Evolutionary conservation across 2,113 vertebrate species (phyloP), one percentile per base, ranked within the genome.

Genomic region (Silurus glanis): DNA sequence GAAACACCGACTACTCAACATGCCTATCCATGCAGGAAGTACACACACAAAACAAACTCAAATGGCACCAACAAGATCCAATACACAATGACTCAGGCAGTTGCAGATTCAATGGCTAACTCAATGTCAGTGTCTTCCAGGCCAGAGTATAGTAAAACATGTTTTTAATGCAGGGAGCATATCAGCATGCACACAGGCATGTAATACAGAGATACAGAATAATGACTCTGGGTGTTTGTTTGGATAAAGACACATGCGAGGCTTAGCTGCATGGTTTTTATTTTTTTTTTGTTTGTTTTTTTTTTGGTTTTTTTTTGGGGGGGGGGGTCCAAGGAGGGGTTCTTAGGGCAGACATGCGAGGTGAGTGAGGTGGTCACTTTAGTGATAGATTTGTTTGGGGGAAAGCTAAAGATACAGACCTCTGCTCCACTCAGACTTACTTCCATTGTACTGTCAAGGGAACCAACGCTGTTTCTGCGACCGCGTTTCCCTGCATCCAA

Each of bases 401-500:
- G 85, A 86, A 90, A 90, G 82, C 89, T 90, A 90, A 90, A 90
- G 89, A 90, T 90, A 90, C 89, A 90, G 89, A 90, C 89, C 89
- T 90, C 89, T 90, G 89, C 89, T 90, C 87, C 89, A 90, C 55
- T 88, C 88, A 91, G 85, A 97, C 97, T 97, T 96, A 98, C 97
- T 96, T 98, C 97, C 83, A 97, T 97, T 92, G 97, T 97, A 95
- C 97, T 98, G 96, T 98, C 97, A 96, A 98, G 91, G 91, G 97
- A 98, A 89, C 97, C 97, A 92, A 96, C 96, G 93, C 97, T 98
- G 96, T 97, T 97, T 93, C 97, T 95, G 89, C 97, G 96, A 89
- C 97, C 97, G 90, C 97, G 96, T 93, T 97, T 98, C 92, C 97
- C 97, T 98, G 95, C 94, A 91, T 82, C 93, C 93, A 93, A 94